These are phyloP conservation scores for Heterochromis multidens DNA, from an alignment of 2,113 vertebrate species.

Conservation along the genomic window DNA sequence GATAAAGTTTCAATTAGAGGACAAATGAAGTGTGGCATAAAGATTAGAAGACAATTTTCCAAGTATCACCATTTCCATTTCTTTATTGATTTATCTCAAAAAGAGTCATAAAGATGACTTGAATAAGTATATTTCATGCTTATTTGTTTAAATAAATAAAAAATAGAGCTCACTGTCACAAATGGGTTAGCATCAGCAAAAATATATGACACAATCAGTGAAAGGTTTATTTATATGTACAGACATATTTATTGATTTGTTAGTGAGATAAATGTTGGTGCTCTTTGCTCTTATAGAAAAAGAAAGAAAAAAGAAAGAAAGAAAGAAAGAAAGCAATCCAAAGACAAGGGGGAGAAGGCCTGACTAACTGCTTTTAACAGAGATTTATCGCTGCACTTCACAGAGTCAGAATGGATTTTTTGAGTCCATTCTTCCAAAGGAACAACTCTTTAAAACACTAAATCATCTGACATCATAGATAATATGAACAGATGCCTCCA, in stretches of 20 bases:
- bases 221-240: background rate
- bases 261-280: background rate
- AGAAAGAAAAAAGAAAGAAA: rapidly evolving
- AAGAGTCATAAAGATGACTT: background rate
- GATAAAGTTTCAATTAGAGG: background rate
- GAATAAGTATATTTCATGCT: background rate
- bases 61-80: background rate
- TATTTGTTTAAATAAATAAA: background rate
- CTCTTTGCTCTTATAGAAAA: background rate
- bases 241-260: background rate
- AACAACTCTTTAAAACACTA: background rate
- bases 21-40: background rate
- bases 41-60: background rate
- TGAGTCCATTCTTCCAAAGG: background rate
- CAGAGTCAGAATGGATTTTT: background rate
- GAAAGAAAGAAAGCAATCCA: rapidly evolving
- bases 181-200: background rate
- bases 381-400: background rate
- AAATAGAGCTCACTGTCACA: background rate
- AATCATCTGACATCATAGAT: background rate
- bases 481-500: background rate
- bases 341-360: background rate
- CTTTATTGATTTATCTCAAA: background rate
- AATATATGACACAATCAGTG: too few species aligned
- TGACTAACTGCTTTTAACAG: background rate